phyloP scores from a whole-genome alignment of 2,113 vertebrate genomes.

The Triplophysa tibetana region DNA sequence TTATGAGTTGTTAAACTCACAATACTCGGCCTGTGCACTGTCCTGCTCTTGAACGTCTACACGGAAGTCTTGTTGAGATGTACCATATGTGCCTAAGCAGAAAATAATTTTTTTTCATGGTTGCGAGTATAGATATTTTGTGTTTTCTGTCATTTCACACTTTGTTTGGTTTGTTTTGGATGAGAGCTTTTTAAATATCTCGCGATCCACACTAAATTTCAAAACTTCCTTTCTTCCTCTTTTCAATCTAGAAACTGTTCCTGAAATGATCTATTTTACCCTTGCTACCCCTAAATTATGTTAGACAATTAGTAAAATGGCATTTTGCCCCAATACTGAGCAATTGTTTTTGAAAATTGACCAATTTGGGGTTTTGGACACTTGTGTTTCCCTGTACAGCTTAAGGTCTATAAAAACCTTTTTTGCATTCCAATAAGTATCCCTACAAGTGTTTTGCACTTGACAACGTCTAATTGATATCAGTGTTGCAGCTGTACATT shows the following conservation, averaged over 20 bases:
- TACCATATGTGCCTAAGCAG: slow-evolving; percentile 73
- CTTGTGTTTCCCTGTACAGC: neutral
- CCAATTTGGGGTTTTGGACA: neutral
- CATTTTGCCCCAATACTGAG: neutral
- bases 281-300: neutral
- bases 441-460: slow-evolving; percentile 28
- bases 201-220: neutral
- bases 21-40: neutral
- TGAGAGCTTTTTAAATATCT: neutral
- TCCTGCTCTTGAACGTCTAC: slow-evolving; percentile 33
- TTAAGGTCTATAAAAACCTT: slow-evolving; percentile 10
- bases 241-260: slow-evolving; percentile 2
- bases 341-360: too few species aligned
- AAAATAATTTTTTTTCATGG: slow-evolving; percentile 40
- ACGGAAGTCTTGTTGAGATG: slow-evolving; percentile 64
- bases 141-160: slow-evolving; percentile 30
- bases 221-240: too few species aligned
- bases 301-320: neutral
- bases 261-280: neutral
- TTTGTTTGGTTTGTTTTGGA: slow-evolving; percentile 39
- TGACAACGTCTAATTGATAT: slow-evolving; percentile 67
- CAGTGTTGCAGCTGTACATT: slow-evolving; percentile 67
- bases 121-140: slow-evolving; percentile 26
- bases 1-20: slow-evolving; percentile 1
- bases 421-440: slow-evolving; percentile 20